Percentiles rank a stretch among this genome's conserved stretches.
Conservation (phyloP, 2,888 invertebrate genomes). For the Andrena flavipes region DNA sequence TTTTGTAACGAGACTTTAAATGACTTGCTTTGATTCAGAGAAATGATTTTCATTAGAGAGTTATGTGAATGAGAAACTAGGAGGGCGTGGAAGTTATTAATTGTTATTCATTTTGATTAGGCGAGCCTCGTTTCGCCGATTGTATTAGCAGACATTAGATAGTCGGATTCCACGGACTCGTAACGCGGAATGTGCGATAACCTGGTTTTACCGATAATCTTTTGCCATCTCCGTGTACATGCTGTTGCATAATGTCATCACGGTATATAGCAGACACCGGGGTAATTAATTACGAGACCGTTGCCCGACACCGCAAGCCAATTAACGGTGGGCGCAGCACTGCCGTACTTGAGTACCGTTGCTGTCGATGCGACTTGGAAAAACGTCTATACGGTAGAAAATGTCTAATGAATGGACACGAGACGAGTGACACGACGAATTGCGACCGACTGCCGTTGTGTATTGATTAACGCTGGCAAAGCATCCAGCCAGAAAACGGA, state of each 20-base stretch:
- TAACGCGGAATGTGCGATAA: conserved; percentile 35
- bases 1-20: no score
- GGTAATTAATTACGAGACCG: conserved; percentile 66
- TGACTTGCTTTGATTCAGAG: no score
- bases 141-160: conserved; percentile 46
- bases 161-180: conserved; percentile 36
- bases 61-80: not conserved
- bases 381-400: conserved; percentile 54
- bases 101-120: conserved; percentile 22
- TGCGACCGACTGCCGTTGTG: conserved; percentile 40
- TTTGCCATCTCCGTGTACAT: conserved; percentile 47
- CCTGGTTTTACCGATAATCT: conserved; percentile 53
- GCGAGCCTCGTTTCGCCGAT: conserved; percentile 26
- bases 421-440: conserved; percentile 21
- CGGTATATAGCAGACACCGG: conserved; percentile 45
- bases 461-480: conserved; percentile 50
- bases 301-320: conserved; percentile 56
- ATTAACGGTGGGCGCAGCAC: conserved; percentile 52
- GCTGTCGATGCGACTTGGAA: conserved; percentile 29
- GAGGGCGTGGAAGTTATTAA: conserved; percentile 6
- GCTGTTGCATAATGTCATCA: conserved; percentile 48
- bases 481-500: conserved; percentile 46
- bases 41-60: not conserved
- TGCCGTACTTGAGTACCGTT: not conserved
- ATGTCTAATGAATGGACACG: conserved; percentile 23